phyloP scores from a whole-genome alignment of 2,797 vertebrate genomes.

The Sebastes taczanowskii region DNA sequence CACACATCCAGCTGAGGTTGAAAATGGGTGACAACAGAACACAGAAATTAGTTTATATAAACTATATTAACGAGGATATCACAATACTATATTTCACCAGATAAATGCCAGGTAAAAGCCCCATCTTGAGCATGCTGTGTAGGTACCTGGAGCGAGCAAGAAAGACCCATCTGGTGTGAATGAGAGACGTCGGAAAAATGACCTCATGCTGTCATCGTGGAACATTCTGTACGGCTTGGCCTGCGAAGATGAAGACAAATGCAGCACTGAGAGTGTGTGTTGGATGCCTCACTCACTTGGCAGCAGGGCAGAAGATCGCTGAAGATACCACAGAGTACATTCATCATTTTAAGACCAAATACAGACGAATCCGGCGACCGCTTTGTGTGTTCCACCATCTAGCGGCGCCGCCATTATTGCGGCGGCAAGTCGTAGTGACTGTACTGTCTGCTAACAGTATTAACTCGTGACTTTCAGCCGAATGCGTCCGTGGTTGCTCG shows the following conservation, averaged over 20 bases:
- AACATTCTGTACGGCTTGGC: conserved; percentile 93
- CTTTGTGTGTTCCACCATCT: too few relatives aligned
- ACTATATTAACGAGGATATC: not conserved
- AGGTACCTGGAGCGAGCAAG: conserved; percentile 90
- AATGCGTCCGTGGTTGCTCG: too few relatives aligned
- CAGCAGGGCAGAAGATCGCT: not conserved
- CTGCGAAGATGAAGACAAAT: conserved; percentile 67
- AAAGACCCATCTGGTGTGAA: conserved; percentile 97
- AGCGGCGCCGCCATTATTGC: too few relatives aligned
- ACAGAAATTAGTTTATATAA: not conserved
- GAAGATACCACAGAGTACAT: not conserved
- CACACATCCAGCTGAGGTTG: conserved; percentile 91
- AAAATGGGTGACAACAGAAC: not conserved
- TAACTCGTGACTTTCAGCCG: too few relatives aligned
- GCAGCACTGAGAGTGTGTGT: not conserved
- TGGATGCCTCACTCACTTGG: not conserved
- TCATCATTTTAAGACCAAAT: not conserved
- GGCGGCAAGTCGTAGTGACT: too few relatives aligned
- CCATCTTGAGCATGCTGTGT: not conserved
- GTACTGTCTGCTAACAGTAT: too few relatives aligned
- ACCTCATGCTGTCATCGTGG: conserved; percentile 98
- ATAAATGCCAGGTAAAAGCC: not conserved
- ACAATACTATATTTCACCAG: not conserved
- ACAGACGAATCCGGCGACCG: too few relatives aligned
- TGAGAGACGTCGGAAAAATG: conserved; percentile 93